Conservation (phyloP, 2,113 vertebrate species). For the Carassius auratus region DNA sequence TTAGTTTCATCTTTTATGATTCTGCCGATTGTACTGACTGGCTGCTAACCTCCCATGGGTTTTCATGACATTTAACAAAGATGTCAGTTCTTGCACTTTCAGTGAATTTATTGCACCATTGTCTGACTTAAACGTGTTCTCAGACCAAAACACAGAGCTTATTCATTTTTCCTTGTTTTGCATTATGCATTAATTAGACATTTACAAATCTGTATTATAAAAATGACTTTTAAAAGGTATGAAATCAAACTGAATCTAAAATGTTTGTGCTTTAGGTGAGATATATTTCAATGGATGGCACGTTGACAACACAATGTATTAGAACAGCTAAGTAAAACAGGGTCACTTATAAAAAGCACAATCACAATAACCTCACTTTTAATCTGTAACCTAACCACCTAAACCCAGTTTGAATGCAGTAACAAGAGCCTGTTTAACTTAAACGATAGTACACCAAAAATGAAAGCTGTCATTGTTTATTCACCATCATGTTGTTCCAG, state of each 20-base stretch:
- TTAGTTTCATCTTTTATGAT: conserved; percentile 5
- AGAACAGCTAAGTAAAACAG: background rate
- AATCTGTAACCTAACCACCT: background rate
- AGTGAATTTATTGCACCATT: conserved; percentile 9
- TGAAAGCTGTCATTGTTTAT: background rate
- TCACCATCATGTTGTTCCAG: background rate
- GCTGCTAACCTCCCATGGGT: conserved; percentile 11
- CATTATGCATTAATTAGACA: background rate
- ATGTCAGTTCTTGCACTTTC: conserved; percentile 36
- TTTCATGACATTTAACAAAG: background rate
- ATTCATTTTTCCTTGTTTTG: background rate
- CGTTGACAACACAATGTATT: background rate
- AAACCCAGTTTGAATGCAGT: background rate
- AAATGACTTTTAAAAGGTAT: background rate
- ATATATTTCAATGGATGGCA: background rate
- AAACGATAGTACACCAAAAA: background rate
- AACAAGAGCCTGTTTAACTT: background rate
- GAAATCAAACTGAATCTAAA: background rate
- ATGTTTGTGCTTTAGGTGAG: no score
- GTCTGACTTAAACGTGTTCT: background rate
- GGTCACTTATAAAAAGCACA: conserved; percentile 5
- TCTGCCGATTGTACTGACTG: conserved; percentile 7
- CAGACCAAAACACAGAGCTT: background rate
- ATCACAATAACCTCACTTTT: background rate
- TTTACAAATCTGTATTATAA: background rate